Conservation (phyloP, 2,888 invertebrate genomes). For the Scrobipalpa atriplicella region DNA sequence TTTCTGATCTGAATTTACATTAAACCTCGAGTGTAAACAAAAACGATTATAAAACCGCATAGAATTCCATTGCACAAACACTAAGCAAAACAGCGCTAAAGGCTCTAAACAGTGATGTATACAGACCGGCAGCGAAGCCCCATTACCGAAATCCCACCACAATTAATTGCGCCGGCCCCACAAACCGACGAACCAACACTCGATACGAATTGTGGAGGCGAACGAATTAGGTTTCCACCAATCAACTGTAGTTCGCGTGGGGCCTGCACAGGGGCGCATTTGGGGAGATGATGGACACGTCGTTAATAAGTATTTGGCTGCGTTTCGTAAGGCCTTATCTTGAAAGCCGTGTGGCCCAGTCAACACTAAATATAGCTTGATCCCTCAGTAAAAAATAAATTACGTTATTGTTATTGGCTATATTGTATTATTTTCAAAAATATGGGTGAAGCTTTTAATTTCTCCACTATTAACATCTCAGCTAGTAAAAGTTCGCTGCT, state of each 20-base stretch:
- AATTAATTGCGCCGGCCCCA: constrained; percentile 29
- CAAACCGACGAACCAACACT: constrained; percentile 22
- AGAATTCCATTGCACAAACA: not conserved
- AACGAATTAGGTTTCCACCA: constrained; percentile 26
- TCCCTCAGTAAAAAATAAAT: too few relatives aligned
- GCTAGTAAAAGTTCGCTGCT: too few relatives aligned
- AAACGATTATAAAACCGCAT: not conserved
- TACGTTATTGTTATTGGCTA: too few relatives aligned
- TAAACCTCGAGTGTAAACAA: not conserved
- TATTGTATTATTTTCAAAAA: too few relatives aligned
- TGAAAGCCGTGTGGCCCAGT: too few relatives aligned
- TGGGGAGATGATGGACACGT: not conserved
- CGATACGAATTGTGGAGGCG: constrained; percentile 21
- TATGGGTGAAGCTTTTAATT: too few relatives aligned
- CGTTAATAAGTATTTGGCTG: too few relatives aligned
- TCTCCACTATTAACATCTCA: too few relatives aligned
- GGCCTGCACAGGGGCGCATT: constrained; percentile 6
- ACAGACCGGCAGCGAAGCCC: constrained; percentile 23
- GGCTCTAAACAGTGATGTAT: constrained; percentile 16
- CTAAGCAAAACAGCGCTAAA: not conserved
- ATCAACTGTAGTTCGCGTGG: constrained; percentile 28
- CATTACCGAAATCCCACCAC: constrained; percentile 32
- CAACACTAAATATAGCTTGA: too few relatives aligned
- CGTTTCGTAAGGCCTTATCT: too few relatives aligned
- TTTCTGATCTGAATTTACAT: too few relatives aligned